Conservation (phyloP, 2,888 invertebrate species). For the Leptothorax acervorum region DNA sequence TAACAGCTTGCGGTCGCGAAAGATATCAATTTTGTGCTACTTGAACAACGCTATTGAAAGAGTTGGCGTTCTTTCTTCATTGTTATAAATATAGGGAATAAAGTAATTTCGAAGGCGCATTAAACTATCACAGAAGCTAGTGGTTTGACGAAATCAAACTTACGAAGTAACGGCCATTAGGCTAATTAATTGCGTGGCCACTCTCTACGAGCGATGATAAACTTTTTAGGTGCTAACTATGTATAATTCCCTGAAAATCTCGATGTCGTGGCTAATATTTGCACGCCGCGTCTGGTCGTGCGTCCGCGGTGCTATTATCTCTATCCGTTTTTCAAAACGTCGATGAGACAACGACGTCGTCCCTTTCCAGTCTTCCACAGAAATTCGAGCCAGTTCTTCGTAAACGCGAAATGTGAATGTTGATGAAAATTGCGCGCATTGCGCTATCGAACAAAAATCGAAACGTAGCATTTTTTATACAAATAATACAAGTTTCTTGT, state of each 20-base stretch:
- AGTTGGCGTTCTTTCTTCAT: constrained; percentile 30
- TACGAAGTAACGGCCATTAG: constrained; percentile 16
- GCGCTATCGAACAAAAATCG: constrained; percentile 23
- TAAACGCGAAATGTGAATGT: constrained; percentile 23
- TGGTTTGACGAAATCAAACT: constrained; percentile 44
- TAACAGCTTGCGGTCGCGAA: constrained; percentile 6
- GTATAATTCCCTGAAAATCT: constrained; percentile 62
- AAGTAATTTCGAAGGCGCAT: constrained; percentile 43
- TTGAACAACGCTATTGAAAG: background rate
- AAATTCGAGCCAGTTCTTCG: constrained; percentile 53
- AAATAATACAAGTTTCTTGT: background rate
- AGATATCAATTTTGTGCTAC: constrained; percentile 27
- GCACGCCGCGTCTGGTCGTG: constrained; percentile 28
- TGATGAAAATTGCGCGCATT: constrained; percentile 20
- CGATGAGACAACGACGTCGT: constrained; percentile 57
- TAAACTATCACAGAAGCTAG: constrained; percentile 10
- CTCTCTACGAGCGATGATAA: constrained; percentile 50
- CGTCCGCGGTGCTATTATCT: constrained; percentile 68
- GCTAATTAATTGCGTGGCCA: constrained; percentile 31
- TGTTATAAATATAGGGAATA: constrained; percentile 50
- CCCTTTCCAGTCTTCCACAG: constrained; percentile 73
- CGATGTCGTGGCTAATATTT: constrained; percentile 69
- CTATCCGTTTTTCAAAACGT: constrained; percentile 47
- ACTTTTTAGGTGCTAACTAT: constrained; percentile 70
- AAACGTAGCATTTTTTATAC: constrained; percentile 5